Percentiles rank a stretch among this genome's conserved stretches.
These are phyloP conservation scores for Taurulus bubalis DNA, from an alignment of 2,113 vertebrate species.

Conservation along the genomic window DNA sequence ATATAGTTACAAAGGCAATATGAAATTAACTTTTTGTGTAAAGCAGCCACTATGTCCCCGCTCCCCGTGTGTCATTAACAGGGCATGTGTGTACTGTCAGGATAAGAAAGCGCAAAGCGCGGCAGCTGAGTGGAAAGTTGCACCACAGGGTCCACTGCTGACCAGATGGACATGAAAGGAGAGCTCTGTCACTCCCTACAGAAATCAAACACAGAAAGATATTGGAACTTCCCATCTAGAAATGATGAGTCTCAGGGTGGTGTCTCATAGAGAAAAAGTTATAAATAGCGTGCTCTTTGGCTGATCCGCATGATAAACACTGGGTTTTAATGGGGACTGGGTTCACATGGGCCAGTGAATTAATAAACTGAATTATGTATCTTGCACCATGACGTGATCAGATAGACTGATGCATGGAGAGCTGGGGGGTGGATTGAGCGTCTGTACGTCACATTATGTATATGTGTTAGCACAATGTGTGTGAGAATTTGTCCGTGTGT, in stretches of 20 bases:
- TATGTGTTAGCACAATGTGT: slow-evolving; percentile 18
- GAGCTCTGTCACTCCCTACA: slow-evolving; percentile 57
- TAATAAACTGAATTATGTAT: slow-evolving; percentile 72
- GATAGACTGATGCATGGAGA: slow-evolving; percentile 47
- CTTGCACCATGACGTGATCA: slow-evolving; percentile 60
- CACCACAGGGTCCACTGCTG: slow-evolving; percentile 62
- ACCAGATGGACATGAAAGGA: slow-evolving; percentile 80
- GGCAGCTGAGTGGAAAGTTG: slow-evolving; percentile 61
- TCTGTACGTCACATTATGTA: slow-evolving; percentile 35
- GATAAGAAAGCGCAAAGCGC: slow-evolving; percentile 58
- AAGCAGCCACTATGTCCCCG: slow-evolving; percentile 16
- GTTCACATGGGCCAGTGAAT: slow-evolving; percentile 56
- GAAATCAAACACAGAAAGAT: slow-evolving; percentile 72
- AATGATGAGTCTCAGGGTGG: slow-evolving; percentile 61
- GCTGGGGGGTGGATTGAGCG: not conserved
- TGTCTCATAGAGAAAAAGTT: slow-evolving; percentile 54
- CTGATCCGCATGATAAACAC: slow-evolving; percentile 60
- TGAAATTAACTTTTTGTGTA: slow-evolving; percentile 21
- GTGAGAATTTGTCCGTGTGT: not conserved
- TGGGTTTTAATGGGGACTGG: slow-evolving; percentile 55
- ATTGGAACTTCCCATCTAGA: slow-evolving; percentile 53
- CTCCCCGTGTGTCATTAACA: slow-evolving; percentile 58
- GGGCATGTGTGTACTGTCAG: slow-evolving; percentile 58
- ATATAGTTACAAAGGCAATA: slow-evolving; percentile 12
- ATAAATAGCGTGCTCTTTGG: slow-evolving; percentile 53